Percentiles rank a stretch among this genome's conserved stretches.
Conservation (phyloP, 2,888 invertebrate species). For the Anagyrus pseudococci region DNA sequence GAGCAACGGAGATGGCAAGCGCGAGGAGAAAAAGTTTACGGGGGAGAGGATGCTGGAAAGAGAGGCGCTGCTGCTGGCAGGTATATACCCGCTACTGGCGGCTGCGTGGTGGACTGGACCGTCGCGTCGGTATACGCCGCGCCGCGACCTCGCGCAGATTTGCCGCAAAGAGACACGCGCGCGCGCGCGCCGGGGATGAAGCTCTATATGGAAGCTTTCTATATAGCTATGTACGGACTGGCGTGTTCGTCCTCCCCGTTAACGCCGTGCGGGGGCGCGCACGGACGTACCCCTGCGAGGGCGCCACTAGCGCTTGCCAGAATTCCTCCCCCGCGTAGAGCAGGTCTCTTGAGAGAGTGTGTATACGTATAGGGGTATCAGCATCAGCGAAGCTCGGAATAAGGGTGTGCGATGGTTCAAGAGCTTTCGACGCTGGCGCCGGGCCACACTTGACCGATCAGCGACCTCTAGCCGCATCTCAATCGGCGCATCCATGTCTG, state of each 20-base stretch:
- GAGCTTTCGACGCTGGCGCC: not conserved
- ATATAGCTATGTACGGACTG: no score
- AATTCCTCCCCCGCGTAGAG: not conserved
- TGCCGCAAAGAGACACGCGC: constrained; percentile 49
- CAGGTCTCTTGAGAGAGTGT: not conserved
- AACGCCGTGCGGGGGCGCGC: not conserved
- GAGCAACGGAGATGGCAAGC: no score
- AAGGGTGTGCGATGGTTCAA: not conserved
- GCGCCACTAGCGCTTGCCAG: constrained; percentile 19
- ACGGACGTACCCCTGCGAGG: not conserved
- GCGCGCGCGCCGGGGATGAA: no score
- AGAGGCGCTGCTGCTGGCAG: no score
- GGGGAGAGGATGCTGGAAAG: no score
- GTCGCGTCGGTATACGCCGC: not conserved
- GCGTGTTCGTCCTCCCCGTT: no score
- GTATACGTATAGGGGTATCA: not conserved
- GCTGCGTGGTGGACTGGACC: no score
- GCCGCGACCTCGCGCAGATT: constrained; percentile 47
- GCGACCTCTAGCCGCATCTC: constrained; percentile 11
- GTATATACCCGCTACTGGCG: no score
- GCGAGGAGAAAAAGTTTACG: no score
- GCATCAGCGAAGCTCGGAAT: not conserved
- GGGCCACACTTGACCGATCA: constrained; percentile 31
- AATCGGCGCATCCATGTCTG: no score
- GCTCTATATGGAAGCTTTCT: no score